phyloP scores from a whole-genome alignment of 2,888 invertebrate species.

The Meloe dianella region DNA sequence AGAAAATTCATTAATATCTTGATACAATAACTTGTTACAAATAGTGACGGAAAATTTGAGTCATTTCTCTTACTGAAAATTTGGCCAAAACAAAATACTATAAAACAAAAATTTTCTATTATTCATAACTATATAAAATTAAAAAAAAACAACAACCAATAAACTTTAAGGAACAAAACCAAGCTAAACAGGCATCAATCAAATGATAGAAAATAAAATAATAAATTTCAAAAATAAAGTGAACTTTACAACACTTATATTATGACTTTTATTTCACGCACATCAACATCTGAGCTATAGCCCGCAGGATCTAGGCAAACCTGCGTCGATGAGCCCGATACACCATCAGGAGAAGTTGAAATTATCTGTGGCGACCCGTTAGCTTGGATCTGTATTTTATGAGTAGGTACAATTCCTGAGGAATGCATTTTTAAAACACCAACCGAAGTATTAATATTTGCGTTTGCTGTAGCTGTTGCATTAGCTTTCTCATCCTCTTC shows the following conservation, averaged over 20 bases:
- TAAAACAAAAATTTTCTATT: background rate
- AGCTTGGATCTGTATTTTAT: constrained; percentile 63
- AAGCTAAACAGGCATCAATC: constrained; percentile 54
- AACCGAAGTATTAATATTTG: constrained; percentile 59
- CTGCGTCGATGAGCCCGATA: constrained; percentile 66
- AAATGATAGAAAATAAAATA: constrained; percentile 25
- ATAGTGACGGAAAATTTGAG: too few relatives aligned
- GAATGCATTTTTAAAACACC: constrained; percentile 63
- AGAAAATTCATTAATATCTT: too few relatives aligned
- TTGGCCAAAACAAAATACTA: too few relatives aligned
- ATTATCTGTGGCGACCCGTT: constrained; percentile 62
- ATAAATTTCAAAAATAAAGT: constrained; percentile 25
- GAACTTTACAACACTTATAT: constrained; percentile 35
- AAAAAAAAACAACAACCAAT: constrained; percentile 37
- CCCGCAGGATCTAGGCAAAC: constrained; percentile 76
- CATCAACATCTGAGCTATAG: constrained; percentile 78
- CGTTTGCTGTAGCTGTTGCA: constrained; percentile 64
- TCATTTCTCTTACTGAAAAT: too few relatives aligned
- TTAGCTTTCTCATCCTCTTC: constrained; percentile 87
- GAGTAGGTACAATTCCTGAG: constrained; percentile 58
- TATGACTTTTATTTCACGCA: constrained; percentile 59
- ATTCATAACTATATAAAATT: constrained; percentile 5
- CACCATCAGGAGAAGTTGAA: constrained; percentile 62
- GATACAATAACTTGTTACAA: too few relatives aligned
- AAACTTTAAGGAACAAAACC: constrained; percentile 57